Percentiles rank a stretch among this genome's conserved stretches.
Evolutionary conservation across 1,140 invertebrate species (phyloP).

Genomic region (Scaptomyza montana): DNA sequence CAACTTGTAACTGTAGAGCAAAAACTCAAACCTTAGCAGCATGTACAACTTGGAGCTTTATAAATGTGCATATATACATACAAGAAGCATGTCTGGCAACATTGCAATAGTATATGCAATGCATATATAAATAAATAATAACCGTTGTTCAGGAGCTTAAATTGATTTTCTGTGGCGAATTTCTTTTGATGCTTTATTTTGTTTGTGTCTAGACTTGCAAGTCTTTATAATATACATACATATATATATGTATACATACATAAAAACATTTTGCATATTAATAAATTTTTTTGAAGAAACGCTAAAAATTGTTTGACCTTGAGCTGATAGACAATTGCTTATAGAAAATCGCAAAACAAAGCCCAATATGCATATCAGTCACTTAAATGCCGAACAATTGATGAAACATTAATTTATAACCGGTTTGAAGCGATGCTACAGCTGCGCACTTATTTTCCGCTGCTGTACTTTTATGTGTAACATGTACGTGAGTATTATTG

Average conservation of each 20-base stretch:
- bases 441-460: not conserved
- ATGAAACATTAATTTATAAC: constrained; percentile 13
- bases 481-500: not conserved
- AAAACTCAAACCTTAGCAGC: not conserved
- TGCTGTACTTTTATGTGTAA: not conserved
- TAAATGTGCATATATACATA: not conserved
- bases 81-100: not conserved
- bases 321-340: constrained; percentile 1
- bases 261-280: constrained; percentile 2
- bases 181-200: not conserved
- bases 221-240: not conserved
- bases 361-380: not conserved
- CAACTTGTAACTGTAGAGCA: not conserved
- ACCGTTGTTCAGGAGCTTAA: not conserved
- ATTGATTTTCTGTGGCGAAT: constrained; percentile 2
- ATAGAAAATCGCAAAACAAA: constrained; percentile 10
- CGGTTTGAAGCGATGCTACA: constrained; percentile 7
- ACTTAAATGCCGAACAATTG: constrained; percentile 11
- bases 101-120: not conserved
- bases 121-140: not conserved
- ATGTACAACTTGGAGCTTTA: not conserved
- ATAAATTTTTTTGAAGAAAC: not conserved
- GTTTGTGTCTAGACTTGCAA: constrained; percentile 6
- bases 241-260: too few relatives aligned
- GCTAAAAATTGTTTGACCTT: constrained; percentile 24